Conservation (phyloP, 2,888 invertebrate species). For the Allygus modestus region DNA sequence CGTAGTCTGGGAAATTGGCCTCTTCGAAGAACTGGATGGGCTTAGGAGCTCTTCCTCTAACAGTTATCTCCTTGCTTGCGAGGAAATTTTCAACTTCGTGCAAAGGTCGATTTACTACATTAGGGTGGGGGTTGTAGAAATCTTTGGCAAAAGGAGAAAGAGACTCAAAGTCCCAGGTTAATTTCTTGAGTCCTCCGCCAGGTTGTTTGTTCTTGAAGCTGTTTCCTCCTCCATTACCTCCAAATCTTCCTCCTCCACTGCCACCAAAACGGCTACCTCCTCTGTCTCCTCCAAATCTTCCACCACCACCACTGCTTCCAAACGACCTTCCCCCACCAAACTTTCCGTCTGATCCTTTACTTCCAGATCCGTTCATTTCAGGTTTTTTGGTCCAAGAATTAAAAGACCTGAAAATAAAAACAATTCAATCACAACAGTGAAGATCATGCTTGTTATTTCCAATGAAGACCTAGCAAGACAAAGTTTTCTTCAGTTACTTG, state of each 20-base stretch:
- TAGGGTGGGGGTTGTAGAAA: conserved; percentile 91
- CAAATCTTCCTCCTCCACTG: conserved; percentile 35
- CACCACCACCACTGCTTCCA: not conserved
- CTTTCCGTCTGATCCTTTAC: conserved; percentile 13
- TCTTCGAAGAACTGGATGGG: conserved; percentile 95
- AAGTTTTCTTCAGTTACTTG: too few relatives aligned
- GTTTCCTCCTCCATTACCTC: conserved; percentile 4
- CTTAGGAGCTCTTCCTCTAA: conserved; percentile 90
- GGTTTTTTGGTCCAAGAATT: not conserved
- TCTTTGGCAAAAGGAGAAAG: conserved; percentile 95
- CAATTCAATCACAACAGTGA: too few relatives aligned
- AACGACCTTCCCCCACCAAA: conserved; percentile 21
- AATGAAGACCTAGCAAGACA: too few relatives aligned
- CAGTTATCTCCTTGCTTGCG: conserved; percentile 89
- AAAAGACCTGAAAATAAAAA: conserved; percentile 45
- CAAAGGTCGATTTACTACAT: conserved; percentile 80
- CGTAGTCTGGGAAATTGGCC: conserved; percentile 90
- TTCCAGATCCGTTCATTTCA: conserved; percentile 11
- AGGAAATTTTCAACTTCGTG: conserved; percentile 88
- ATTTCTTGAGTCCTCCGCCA: conserved; percentile 88
- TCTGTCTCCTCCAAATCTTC: conserved; percentile 39
- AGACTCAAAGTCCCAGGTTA: conserved; percentile 89
- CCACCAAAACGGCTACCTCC: conserved; percentile 41
- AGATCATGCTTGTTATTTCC: too few relatives aligned
- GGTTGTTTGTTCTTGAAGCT: conserved; percentile 75